Evolutionary conservation across 1,140 invertebrate species (phyloP).

Genomic region (Coptotermes formosanus): DNA sequence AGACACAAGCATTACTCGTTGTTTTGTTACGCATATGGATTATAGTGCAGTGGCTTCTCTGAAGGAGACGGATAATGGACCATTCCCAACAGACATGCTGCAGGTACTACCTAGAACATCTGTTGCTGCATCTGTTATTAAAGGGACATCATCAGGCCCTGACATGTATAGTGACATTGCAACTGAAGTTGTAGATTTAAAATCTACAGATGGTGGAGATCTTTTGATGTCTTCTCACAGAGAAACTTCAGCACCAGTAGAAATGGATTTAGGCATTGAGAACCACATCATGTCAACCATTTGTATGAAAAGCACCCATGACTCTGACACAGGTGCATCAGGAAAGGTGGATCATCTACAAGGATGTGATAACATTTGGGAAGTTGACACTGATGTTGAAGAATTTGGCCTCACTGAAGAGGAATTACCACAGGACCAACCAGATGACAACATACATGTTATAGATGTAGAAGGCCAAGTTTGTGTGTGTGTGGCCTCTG

Average conservation of each 20-base stretch:
- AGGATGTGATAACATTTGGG: conserved; percentile 43
- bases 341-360: conserved; percentile 53
- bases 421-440: conserved; percentile 28
- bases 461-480: conserved; percentile 37
- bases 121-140: not conserved
- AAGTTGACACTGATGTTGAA: conserved; percentile 53
- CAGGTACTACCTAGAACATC: conserved; percentile 22
- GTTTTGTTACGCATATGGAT: conserved; percentile 39
- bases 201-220: conserved; percentile 52
- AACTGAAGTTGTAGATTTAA: conserved; percentile 56
- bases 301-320: conserved; percentile 45
- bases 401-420: conserved; percentile 47
- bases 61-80: conserved; percentile 40
- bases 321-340: conserved; percentile 47
- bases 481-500: conserved; percentile 37
- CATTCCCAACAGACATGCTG: conserved; percentile 38
- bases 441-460: conserved; percentile 33
- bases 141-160: conserved; percentile 34
- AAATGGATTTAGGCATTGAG: conserved; percentile 45
- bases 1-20: conserved; percentile 39
- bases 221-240: conserved; percentile 37
- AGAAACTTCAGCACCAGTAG: conserved; percentile 41
- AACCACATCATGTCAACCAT: conserved; percentile 48
- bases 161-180: conserved; percentile 35
- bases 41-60: conserved; percentile 38